Conservation (phyloP, 2,113 vertebrate genomes). For the Lates calcarifer region DNA sequence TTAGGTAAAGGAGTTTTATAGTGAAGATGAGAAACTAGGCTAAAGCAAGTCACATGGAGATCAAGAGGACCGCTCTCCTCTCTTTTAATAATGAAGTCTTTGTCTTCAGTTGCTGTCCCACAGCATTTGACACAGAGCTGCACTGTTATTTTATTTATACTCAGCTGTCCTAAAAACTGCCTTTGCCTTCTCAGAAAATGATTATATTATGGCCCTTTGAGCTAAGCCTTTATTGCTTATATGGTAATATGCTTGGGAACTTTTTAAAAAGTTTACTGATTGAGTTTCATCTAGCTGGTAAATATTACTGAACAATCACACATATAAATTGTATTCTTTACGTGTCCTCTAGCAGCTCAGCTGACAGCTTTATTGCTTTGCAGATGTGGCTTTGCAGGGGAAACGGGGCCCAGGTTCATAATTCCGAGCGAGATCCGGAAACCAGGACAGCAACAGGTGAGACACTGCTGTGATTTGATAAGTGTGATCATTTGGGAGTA, state of each 20-base stretch:
- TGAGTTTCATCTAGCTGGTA: neutral
- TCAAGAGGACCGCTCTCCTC: constrained; percentile 2
- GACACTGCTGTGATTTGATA: neutral
- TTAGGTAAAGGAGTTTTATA: neutral
- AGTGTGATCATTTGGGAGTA: neutral
- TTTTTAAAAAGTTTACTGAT: neutral
- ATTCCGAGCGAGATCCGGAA: constrained; percentile 97
- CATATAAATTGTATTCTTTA: neutral
- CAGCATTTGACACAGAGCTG: neutral
- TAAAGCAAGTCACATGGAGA: constrained; percentile 65
- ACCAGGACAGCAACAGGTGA: constrained; percentile 86
- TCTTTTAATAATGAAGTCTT: constrained; percentile 35
- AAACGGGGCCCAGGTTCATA: constrained; percentile 97
- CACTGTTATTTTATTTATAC: constrained; percentile 5
- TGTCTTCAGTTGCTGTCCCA: constrained; percentile 26
- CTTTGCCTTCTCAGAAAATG: neutral
- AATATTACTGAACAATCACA: neutral
- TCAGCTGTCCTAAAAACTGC: neutral
- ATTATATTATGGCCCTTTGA: neutral
- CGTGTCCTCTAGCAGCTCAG: neutral
- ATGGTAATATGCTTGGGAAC: neutral
- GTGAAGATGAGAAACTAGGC: neutral
- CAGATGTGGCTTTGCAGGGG: constrained; percentile 99
- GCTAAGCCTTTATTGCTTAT: neutral
- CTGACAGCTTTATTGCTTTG: constrained; percentile 9